Evolutionary conservation across 1,140 invertebrate genomes (phyloP).

Genomic region (Pseudomyrmex flavicornis): DNA sequence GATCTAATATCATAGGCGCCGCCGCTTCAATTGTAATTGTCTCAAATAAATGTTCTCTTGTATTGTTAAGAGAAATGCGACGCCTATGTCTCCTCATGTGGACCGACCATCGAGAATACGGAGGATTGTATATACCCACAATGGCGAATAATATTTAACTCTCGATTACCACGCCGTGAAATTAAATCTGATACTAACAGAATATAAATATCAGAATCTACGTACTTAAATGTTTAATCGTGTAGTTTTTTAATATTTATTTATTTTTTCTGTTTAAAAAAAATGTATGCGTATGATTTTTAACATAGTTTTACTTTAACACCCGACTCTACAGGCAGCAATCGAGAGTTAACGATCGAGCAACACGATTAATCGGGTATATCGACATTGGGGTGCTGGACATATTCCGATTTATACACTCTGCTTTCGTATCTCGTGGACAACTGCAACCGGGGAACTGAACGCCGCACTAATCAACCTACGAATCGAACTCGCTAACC

Average conservation of each 20-base stretch:
- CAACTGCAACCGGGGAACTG: constrained; percentile 42
- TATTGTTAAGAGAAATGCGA: constrained; percentile 32
- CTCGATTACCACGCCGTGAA: constrained; percentile 6
- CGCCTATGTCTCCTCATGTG: constrained; percentile 65
- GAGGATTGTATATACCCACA: constrained; percentile 58
- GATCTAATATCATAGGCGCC: constrained; percentile 61
- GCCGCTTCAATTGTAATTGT: neutral
- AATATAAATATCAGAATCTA: neutral
- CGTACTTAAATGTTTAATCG: too few relatives aligned
- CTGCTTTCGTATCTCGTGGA: constrained; percentile 60
- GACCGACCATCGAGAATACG: constrained; percentile 60
- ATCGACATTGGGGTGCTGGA: constrained; percentile 51
- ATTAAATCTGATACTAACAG: neutral
- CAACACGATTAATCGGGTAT: constrained; percentile 40
- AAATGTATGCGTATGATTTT: too few relatives aligned
- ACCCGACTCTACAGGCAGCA: neutral
- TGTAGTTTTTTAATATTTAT: too few relatives aligned
- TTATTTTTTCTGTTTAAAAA: too few relatives aligned
- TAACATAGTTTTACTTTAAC: too few relatives aligned
- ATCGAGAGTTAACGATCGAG: constrained; percentile 36
- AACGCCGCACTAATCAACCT: constrained; percentile 31
- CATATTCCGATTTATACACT: constrained; percentile 64
- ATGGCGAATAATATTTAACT: constrained; percentile 43
- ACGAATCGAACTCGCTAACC: neutral
- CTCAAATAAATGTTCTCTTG: neutral